Base-by-base conservation (phyloP, 2,797 vertebrate genomes). In the Geotrypetes seraphini region DNA sequence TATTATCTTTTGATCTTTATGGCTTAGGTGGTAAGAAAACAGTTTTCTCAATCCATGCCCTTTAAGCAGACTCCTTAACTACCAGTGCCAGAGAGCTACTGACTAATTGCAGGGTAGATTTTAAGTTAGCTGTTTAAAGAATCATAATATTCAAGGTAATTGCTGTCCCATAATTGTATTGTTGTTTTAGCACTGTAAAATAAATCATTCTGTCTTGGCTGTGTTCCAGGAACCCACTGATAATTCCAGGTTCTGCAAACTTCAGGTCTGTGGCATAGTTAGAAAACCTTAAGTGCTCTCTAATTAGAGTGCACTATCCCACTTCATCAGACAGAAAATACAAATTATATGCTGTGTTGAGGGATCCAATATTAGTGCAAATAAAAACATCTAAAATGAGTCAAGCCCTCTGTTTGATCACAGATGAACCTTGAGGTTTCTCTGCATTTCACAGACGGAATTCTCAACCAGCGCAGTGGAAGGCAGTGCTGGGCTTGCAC, bases 401-500 rank as follows among this genome's bases (percentile, higher is more conserved):
- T 59, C 22, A 47, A 33, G 27, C n/a, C 7, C 26, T 24, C 37
- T 18, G 41, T 36, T 23, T 15, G 41, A 31, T 23, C 11, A 7
- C 13, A 33, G 39, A 7, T 47, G 41, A n/a, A 43, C 40, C 54
- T 12, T 44, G 14, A 30, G 39, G 15, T 42, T 40, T 50, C 24
- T 4, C 43, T 48, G 24, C 33, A 25, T 43, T 36, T 21, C 55
- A 12, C 41, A 98, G 95, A 65, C 96, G 73, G 40, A 88, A 91
- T 19, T 3, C 86, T 9, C 64, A 84, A 10, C 69, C 80, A 3
- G 55, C 64, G 4, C 53, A 9, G 3, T 97, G 93, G 95, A 42
- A 43, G 1, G 91, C 81, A 0, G 8, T 75, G 3, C 27, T 94
- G 1, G 92, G 91, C 2, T 75, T 94, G 25, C 72, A 88, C 6